These are phyloP conservation scores for Hirtodrosophila cameraria DNA, from an alignment of 2,888 invertebrate species.

Conservation along the genomic window DNA sequence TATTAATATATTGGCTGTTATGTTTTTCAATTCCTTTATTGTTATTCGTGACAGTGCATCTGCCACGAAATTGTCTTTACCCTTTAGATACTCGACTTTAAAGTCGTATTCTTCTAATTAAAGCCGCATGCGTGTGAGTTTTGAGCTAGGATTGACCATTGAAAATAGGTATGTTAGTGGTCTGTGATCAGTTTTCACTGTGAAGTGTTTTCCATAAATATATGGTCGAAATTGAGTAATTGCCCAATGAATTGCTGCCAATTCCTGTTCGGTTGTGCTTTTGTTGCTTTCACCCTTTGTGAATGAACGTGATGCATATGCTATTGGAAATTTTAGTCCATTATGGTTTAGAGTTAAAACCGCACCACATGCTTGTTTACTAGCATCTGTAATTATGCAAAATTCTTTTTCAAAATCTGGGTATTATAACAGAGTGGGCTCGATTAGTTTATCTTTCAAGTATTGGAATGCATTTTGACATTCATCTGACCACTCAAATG, in stretches of 20 bases:
- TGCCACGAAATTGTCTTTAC: background rate
- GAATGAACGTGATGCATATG: conserved; percentile 2
- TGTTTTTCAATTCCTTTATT: too few species aligned
- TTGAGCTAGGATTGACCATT: background rate
- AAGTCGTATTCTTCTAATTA: background rate
- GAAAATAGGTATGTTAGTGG: background rate
- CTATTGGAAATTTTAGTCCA: conserved; percentile 9
- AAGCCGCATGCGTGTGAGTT: background rate
- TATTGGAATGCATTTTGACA: background rate
- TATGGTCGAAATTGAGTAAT: background rate
- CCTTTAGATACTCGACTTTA: background rate
- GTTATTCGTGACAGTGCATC: background rate
- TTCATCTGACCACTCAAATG: too few species aligned
- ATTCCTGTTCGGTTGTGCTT: background rate
- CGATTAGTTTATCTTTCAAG: background rate
- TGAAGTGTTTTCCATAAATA: too few species aligned
- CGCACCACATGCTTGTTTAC: conserved; percentile 14
- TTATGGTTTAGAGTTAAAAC: conserved; percentile 13
- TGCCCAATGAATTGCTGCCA: background rate
- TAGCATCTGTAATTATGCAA: conserved; percentile 14
- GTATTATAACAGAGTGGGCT: background rate
- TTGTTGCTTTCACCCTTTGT: conserved; percentile 15
- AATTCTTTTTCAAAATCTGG: conserved; percentile 8
- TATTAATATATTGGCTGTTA: too few species aligned
- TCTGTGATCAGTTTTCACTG: too few species aligned